Conservation (phyloP, 2,113 vertebrate genomes). For the Lepisosteus oculatus region DNA sequence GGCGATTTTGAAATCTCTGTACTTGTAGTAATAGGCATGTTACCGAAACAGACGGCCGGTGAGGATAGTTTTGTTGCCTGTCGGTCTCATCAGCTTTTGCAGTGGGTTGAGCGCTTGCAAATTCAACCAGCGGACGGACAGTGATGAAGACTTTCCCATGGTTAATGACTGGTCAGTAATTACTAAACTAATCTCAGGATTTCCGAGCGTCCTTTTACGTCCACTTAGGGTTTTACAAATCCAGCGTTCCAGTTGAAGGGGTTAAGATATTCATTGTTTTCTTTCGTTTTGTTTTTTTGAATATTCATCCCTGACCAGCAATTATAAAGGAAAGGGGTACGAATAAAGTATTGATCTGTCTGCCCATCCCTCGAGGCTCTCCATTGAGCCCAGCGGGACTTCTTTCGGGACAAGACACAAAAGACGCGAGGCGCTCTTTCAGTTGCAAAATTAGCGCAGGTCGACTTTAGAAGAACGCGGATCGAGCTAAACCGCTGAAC, state of each 20-base stretch:
- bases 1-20: too few species aligned
- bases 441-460: conserved; percentile 74
- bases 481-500: conserved; percentile 35
- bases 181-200: conserved; percentile 27
- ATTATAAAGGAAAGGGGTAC: conserved; percentile 68
- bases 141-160: not conserved
- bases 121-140: not conserved
- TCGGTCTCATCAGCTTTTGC: too few species aligned
- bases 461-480: conserved; percentile 63
- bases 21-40: too few species aligned
- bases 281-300: conserved; percentile 37
- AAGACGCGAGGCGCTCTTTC: conserved; percentile 71
- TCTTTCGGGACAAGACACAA: conserved; percentile 67
- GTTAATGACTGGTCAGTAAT: conserved; percentile 24
- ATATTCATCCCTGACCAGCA: conserved; percentile 68
- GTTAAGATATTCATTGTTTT: conserved; percentile 68
- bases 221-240: conserved; percentile 38
- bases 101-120: not conserved
- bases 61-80: too few species aligned
- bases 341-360: conserved; percentile 62
- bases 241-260: conserved; percentile 56
- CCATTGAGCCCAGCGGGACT: conserved; percentile 67
- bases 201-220: conserved; percentile 22
- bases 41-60: too few species aligned
- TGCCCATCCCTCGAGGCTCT: conserved; percentile 67